A percentile compares a stretch with the other conserved stretches of the same genome.
These are phyloP conservation scores for Schizopygopsis pylzovi DNA, from an alignment of 2,797 vertebrate species.

Conservation along the genomic window DNA sequence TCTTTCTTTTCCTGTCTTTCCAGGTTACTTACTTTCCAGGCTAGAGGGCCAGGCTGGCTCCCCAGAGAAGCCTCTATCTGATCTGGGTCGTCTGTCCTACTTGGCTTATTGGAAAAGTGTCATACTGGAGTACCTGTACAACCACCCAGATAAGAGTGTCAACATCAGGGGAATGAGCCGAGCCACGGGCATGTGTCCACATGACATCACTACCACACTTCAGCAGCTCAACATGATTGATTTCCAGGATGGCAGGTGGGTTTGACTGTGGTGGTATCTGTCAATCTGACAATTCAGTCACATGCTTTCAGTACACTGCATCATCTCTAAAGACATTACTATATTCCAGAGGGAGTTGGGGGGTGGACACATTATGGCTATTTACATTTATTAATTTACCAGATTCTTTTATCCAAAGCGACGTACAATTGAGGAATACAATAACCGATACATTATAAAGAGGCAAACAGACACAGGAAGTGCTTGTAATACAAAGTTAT, in stretches of 20 bases:
- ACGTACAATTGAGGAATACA: too few relatives aligned
- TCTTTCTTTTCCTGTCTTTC: slow-evolving; percentile 68
- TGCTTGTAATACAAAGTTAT: too few relatives aligned
- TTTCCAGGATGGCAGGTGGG: slow-evolving; percentile 95
- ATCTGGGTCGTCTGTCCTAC: slow-evolving; percentile 97
- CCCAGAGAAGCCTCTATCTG: slow-evolving; percentile 98
- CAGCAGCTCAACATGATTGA: slow-evolving; percentile 98
- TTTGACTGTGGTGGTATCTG: slow-evolving; percentile 51
- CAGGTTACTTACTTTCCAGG: slow-evolving; percentile 98
- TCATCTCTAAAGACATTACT: slow-evolving; percentile 24
- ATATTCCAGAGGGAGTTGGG: neutral
- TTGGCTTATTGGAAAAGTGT: slow-evolving; percentile 99
- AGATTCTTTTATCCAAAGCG: too few relatives aligned
- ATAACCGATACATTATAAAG: too few relatives aligned
- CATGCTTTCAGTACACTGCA: slow-evolving; percentile 32
- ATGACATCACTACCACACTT: slow-evolving; percentile 95
- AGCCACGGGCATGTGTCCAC: slow-evolving; percentile 98
- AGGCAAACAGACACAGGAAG: too few relatives aligned
- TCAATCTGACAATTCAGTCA: slow-evolving; percentile 55
- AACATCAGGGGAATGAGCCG: slow-evolving; percentile 97
- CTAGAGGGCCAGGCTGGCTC: slow-evolving; percentile 98
- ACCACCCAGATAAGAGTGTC: slow-evolving; percentile 93
- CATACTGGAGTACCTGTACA: slow-evolving; percentile 93
- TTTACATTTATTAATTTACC: too few relatives aligned
- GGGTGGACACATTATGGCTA: too few relatives aligned